Evolutionary conservation across 2,113 vertebrate genomes (phyloP), one percentile per base, ranked within the genome.

Genomic region (Loxodonta africana): DNA sequence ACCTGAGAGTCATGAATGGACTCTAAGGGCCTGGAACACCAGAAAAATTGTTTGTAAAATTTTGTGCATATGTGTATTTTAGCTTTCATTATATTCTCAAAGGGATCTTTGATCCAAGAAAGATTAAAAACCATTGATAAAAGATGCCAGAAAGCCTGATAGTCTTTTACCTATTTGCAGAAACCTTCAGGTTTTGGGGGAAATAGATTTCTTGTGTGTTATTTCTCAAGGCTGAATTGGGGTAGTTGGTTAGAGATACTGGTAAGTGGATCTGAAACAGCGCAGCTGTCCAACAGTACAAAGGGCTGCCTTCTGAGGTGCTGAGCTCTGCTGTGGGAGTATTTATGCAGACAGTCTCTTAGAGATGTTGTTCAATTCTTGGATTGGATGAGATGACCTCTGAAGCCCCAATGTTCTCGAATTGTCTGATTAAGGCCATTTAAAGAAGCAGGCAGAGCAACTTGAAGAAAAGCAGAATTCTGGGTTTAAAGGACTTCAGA

Each of bases 231-330:
- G 37, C 26, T 28, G 37, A 23, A 7, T 28, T 0, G 0, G 14
- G 63, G 2, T 11, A 3, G 1, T 7, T 44, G 63, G 10, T 33
- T 33, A 1, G 51, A 23, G n/a, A 63, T 0, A 0, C 26, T 71
- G 67, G 7, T 6, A 30, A 23, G 63, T 8, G 14, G 90, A 33
- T 81, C 28, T 37, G 48, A 82, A 69, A 25, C 65, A 37, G 1
- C 21, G 21, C 20, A 1, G 44, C 14, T 0, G 21, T 83, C 67
- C 46, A 41, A 8, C 41, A 30, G 46, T 41, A 21, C 23, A 2
- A 1, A 28, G 44, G 53, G 28, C 51, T 51, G 46, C n/a, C 88
- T 76, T 26, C 17, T 8, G 26, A 57, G 37, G n/a, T 15, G 15
- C 10, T 20, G 33, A 71, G 30, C 69, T 37, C 65, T 67, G 23